Evolutionary conservation across 2,888 invertebrate genomes (phyloP).

Genomic region (Volucella inflata): DNA sequence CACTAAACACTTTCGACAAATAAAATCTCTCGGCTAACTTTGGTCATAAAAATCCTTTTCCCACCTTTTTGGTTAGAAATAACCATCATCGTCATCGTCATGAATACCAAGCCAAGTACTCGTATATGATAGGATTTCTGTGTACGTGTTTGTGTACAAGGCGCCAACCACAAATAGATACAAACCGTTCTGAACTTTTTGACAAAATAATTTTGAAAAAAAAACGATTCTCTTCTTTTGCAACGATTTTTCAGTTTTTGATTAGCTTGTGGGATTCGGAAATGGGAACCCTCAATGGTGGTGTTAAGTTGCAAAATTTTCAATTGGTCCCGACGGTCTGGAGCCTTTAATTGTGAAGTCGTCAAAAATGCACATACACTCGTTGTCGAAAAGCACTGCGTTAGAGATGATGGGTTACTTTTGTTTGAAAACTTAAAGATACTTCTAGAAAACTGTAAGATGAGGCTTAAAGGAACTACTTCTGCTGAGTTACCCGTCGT

Average conservation of each 20-base stretch:
- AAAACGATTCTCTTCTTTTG: slow-evolving; percentile 41
- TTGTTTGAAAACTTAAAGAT: slow-evolving; percentile 12
- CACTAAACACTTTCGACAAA: slow-evolving; percentile 64
- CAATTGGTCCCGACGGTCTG: slow-evolving; percentile 34
- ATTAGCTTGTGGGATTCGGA: slow-evolving; percentile 46
- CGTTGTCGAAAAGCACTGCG: not conserved
- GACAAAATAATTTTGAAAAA: slow-evolving; percentile 40
- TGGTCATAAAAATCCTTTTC: slow-evolving; percentile 69
- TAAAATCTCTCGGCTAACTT: slow-evolving; percentile 59
- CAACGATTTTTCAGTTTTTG: slow-evolving; percentile 56
- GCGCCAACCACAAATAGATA: slow-evolving; percentile 60
- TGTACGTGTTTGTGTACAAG: slow-evolving; percentile 35
- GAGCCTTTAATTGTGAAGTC: slow-evolving; percentile 21
- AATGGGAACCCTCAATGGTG: slow-evolving; percentile 4
- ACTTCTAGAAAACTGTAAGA: not conserved
- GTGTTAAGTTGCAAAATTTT: slow-evolving; percentile 51
- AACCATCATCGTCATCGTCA: slow-evolving; percentile 34
- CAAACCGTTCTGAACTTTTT: slow-evolving; percentile 44
- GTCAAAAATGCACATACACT: not conserved
- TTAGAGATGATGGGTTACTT: slow-evolving; percentile 18
- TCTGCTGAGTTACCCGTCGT: slow-evolving; percentile 5
- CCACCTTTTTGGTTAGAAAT: slow-evolving; percentile 52
- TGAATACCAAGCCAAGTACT: slow-evolving; percentile 18
- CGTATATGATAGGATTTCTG: not conserved
- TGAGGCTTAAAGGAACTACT: not conserved